A percentile compares a stretch with the other conserved stretches of the same genome.
Evolutionary conservation across 2,113 vertebrate genomes (phyloP).

Genomic region (Nycticorax nycticorax): DNA sequence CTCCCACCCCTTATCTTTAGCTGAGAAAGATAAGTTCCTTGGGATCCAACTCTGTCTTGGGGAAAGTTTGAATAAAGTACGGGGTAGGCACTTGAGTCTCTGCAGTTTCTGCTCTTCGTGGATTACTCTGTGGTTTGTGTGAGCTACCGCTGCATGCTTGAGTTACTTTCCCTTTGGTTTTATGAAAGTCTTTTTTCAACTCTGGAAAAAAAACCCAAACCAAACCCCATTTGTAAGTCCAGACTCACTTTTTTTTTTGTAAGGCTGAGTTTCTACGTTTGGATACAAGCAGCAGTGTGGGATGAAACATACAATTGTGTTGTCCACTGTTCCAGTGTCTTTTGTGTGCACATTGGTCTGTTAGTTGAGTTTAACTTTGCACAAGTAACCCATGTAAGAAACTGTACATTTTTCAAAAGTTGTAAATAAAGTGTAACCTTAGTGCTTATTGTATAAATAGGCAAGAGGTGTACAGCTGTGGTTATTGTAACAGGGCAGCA

Average conservation of each 20-base stretch:
- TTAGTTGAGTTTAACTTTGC: constrained; percentile 83
- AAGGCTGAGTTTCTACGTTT: constrained; percentile 68
- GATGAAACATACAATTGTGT: constrained; percentile 66
- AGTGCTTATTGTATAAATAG: constrained; percentile 76
- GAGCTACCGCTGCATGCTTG: constrained; percentile 68
- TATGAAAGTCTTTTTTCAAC: constrained; percentile 43
- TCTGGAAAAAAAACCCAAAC: background rate
- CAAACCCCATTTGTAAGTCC: constrained; percentile 18
- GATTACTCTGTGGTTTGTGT: background rate
- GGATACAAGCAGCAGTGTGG: constrained; percentile 69
- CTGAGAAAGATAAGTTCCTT: constrained; percentile 19
- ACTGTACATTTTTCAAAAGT: constrained; percentile 94
- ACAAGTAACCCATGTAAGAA: constrained; percentile 98
- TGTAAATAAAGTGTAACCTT: constrained; percentile 95
- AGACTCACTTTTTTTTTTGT: constrained; percentile 51
- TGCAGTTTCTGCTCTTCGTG: constrained; percentile 26
- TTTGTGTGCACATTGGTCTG: constrained; percentile 76
- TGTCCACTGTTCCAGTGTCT: constrained; percentile 72
- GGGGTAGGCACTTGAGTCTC: background rate
- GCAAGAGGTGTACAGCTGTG: constrained; percentile 10
- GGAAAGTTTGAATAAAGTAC: background rate
- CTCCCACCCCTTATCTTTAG: background rate
- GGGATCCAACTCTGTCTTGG: background rate
- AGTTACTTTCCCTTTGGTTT: constrained; percentile 49
- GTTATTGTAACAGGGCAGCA: background rate